These are phyloP conservation scores for Thalassoma bifasciatum DNA, from an alignment of 2,113 vertebrate genomes.

Conservation along the genomic window DNA sequence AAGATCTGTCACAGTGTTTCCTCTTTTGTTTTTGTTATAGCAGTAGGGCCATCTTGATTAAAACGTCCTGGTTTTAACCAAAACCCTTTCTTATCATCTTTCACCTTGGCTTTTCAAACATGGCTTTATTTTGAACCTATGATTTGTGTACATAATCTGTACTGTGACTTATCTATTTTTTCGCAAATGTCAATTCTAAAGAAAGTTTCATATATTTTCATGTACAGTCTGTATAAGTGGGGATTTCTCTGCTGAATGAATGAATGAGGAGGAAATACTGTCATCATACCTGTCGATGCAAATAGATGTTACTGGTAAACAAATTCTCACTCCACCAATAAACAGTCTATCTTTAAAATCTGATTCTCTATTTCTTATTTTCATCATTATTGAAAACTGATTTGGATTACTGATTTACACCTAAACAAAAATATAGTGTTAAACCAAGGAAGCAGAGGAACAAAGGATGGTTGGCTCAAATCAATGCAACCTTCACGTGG, in stretches of 20 bases:
- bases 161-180: slow-evolving; percentile 57
- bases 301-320: slow-evolving; percentile 64
- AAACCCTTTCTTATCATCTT: not conserved
- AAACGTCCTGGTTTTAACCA: slow-evolving; percentile 21
- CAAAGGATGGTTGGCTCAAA: not conserved
- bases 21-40: slow-evolving; percentile 47
- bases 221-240: slow-evolving; percentile 37
- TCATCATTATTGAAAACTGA: not conserved
- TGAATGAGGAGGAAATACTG: slow-evolving; percentile 65
- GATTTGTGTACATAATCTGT: slow-evolving; percentile 47
- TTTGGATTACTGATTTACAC: no score
- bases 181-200: slow-evolving; percentile 45
- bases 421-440: not conserved
- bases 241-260: slow-evolving; percentile 43
- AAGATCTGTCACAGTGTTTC: slow-evolving; percentile 64
- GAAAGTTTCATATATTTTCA: slow-evolving; percentile 51
- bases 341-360: slow-evolving; percentile 61
- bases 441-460: not conserved
- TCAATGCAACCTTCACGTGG: not conserved
- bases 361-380: slow-evolving; percentile 13
- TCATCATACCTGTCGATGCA: slow-evolving; percentile 59
- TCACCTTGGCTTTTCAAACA: slow-evolving; percentile 1
- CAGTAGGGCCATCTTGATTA: slow-evolving; percentile 20
- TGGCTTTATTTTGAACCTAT: slow-evolving; percentile 37
- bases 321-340: slow-evolving; percentile 75